Base-by-base conservation (phyloP, 1,140 invertebrate genomes). In the Sinonovacula constricta region DNA sequence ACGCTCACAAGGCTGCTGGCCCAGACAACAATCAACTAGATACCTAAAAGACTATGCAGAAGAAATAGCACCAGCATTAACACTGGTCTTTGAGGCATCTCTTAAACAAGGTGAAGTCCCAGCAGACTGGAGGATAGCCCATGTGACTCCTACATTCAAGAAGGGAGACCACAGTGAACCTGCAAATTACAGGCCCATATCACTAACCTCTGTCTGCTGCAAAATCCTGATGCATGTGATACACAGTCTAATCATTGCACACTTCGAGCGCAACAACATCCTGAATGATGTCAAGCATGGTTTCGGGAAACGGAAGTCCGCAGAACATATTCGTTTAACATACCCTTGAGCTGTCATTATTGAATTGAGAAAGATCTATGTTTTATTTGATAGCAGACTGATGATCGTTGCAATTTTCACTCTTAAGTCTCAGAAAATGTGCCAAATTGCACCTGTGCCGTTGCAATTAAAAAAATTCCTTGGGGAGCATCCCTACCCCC, bases 191-290 rank as follows among this genome's bases (percentile, higher is more conserved):
- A 28, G 70, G 28, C 78, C 78, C 10, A 45, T 75, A 22, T 75
- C 69, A 2, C 69, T 72, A 2, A 80, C 69, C 24, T 80, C 70
- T 62, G 60, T 68, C 22, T 67, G 30, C 31, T 65, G 74, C 36
- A 81, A 71, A 33, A 2, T 78, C 2, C 10, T 79, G 18, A 65
- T 79, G 57, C 76, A 79, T 18, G 70, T 74, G 31, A 36, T 82
- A 22, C 60, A 65, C 36, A 51, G 65, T 30, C 60, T 79, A 14
- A 65, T 79, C 22, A 82, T 82, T 53, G 26, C 49, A 49, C 70
- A 79, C 34, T 33, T 82, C 1, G 65, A 79, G 53, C 3, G 1
- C 18, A 36, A 81, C 31, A 36, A 60, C 3, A 81, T 78, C 36
- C 30, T 67, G 5, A 34, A 22, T 30, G 71, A 81, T 22, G 30